Evolutionary conservation across 2,797 vertebrate species (phyloP).

Genomic region (Diglossa cyanea): DNA sequence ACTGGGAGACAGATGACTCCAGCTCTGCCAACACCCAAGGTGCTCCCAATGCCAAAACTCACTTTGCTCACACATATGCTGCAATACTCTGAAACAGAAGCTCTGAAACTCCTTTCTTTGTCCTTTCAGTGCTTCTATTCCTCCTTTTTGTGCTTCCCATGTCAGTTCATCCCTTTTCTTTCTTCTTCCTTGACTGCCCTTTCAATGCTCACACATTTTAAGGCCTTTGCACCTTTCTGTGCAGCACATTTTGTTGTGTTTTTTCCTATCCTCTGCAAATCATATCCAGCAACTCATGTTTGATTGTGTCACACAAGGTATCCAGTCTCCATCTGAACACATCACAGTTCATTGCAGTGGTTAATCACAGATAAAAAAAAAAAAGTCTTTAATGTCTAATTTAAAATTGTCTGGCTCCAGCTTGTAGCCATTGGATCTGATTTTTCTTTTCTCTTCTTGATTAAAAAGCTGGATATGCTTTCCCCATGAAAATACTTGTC

Average conservation of each 20-base stretch:
- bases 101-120: neutral
- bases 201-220: neutral
- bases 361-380: constrained; percentile 5
- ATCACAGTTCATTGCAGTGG: neutral
- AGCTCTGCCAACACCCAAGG: constrained; percentile 36
- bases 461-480: constrained; percentile 51
- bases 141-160: neutral
- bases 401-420: constrained; percentile 21
- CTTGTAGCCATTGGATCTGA: neutral
- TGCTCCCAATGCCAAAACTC: constrained; percentile 31
- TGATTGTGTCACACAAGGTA: neutral
- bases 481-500: constrained; percentile 40
- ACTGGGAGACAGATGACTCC: constrained; percentile 29
- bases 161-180: neutral
- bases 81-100: neutral
- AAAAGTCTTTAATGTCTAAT: constrained; percentile 20
- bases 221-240: neutral
- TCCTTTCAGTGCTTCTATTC: neutral
- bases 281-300: neutral
- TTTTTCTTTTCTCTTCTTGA: constrained; percentile 29
- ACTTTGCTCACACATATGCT: constrained; percentile 37
- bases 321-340: neutral
- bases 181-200: neutral
- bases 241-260: neutral
- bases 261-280: neutral